A percentile compares a stretch with the other conserved stretches of the same genome.
phyloP scores from a whole-genome alignment of 2,888 invertebrate species.

The Bombyx huttoni region DNA sequence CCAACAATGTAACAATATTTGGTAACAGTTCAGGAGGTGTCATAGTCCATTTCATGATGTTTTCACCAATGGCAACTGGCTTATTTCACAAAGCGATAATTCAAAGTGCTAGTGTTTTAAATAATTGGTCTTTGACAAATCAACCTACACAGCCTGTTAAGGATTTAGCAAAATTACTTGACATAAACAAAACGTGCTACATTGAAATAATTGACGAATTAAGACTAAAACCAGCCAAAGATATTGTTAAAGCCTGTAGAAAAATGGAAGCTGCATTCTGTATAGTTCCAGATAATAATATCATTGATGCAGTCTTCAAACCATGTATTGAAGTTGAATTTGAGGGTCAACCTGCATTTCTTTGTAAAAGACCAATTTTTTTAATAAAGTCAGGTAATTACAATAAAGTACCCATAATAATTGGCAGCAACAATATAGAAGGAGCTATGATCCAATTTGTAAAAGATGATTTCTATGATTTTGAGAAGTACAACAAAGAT shows the following conservation, averaged over 20 bases:
- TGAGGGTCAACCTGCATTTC: conserved; percentile 53
- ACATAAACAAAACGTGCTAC: conserved; percentile 28
- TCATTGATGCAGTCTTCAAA: conserved; percentile 42
- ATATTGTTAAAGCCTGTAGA: conserved; percentile 31
- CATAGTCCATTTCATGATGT: conserved; percentile 54
- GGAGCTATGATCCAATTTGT: conserved; percentile 33
- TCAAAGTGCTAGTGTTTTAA: conserved; percentile 56
- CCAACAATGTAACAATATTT: conserved; percentile 58
- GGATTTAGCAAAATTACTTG: conserved; percentile 37
- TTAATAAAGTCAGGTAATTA: conserved; percentile 51
- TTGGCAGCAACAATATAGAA: conserved; percentile 54
- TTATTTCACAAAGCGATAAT: conserved; percentile 60
- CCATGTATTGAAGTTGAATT: conserved; percentile 56
- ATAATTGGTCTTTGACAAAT: conserved; percentile 46
- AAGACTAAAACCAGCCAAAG: conserved; percentile 23
- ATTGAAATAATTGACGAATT: conserved; percentile 46
- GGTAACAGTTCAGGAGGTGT: conserved; percentile 61
- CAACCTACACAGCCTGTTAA: conserved; percentile 38
- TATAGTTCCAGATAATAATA: conserved; percentile 16
- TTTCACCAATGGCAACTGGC: conserved; percentile 60
- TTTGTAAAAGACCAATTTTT: conserved; percentile 44
- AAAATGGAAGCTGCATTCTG: conserved; percentile 11
- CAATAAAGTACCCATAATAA: conserved; percentile 57
- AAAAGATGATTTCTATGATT: conserved; percentile 34
- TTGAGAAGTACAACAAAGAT: conserved; percentile 42